Evolutionary conservation across 1,140 invertebrate genomes (phyloP), one percentile per base, ranked within the genome.

Genomic region (Drosophila ironensis): DNA sequence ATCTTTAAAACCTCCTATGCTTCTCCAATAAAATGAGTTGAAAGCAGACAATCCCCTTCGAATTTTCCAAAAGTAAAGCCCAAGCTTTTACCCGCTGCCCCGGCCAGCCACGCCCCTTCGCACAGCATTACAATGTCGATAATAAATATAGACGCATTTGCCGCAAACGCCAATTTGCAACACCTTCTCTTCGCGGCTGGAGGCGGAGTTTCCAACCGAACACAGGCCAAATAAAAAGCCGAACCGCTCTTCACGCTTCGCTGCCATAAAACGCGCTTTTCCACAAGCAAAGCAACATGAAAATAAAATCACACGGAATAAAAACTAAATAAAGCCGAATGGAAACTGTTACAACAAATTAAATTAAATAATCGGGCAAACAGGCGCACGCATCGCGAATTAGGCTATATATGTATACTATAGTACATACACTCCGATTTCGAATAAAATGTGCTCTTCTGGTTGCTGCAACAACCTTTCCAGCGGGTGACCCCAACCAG

Each of bases 281-380:
- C 46, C 51, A 63, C 25, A 25, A 63, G 1, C 11, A 12, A 33
- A 33, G 30, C 30, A n/a, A n/a, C n/a, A n/a, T n/a, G n/a, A n/a
- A n/a, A n/a, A n/a, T n/a, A n/a, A n/a, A n/a, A n/a, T n/a, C n/a
- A n/a, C n/a, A n/a, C n/a, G n/a, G n/a, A n/a, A n/a, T 9, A 14
- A 63, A 76, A 11, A 52, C 38, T 45, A 68, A 68, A n/a, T 44
- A 41, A 69, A 63, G 14, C 59, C 59, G n/a, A 63, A 48, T 61
- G 42, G 41, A 70, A 71, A 71, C 54, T 84, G 69, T 82, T 84
- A 82, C 73, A 82, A 78, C 78, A 78, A 84, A 82, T 84, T 84
- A 82, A 78, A 84, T 82, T 78, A 84, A 84, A 82, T 82, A 82
- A 82, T 84, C 71, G 69, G 17, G 54, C 40, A 53, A 64, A 50